Evolutionary conservation across 2,113 vertebrate species (phyloP), one percentile per base, ranked within the genome.

Genomic region (Prolemur simus): DNA sequence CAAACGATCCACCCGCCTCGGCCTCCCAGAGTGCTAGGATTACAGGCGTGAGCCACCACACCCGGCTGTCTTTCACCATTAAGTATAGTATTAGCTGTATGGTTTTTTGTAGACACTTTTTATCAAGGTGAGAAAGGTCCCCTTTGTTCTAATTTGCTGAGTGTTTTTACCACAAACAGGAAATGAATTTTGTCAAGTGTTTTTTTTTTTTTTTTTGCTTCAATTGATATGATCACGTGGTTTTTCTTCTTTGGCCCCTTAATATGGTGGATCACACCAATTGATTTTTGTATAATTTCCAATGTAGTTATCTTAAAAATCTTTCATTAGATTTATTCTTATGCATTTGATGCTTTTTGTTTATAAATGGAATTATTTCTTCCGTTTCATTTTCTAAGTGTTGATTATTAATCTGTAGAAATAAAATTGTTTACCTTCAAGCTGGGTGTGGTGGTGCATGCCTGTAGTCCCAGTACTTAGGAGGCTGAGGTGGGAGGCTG

Each of bases 361-460:
- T 47, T 81, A 12, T 63, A 74, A 94, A 39, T 64, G 25, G 15
- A 93, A 47, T 87, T 74, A 17, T 52, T 52, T 73, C 42, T 64
- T 95, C 87, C 82, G 78, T 88, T 88, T 84, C 1, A 63, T 45
- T 88, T 94, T 88, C 42, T 71, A 71, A 94, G 54, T 94, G 52
- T 82, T 91, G 54, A 12, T 78, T 78, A 81, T 52, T 82, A 45
- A 42, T 49, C 63, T 69, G 10, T 47, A 77, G 42, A 81, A 86
- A 66, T 91, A 42, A 45, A 86, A 37, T 49, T 58, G 21, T 49
- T 13, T 54, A 54, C 52, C 12, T 54, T 54, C 11, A 54, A 54
- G 3, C 9, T 54, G 52, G 3, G 15, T 54, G 52, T 54, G 52
- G 52, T 54, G 12, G 52, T 54, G 14, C 52, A 54, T 54, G 15